Evolutionary conservation across 2,113 vertebrate genomes (phyloP).

Genomic region (Pelusios castaneus): DNA sequence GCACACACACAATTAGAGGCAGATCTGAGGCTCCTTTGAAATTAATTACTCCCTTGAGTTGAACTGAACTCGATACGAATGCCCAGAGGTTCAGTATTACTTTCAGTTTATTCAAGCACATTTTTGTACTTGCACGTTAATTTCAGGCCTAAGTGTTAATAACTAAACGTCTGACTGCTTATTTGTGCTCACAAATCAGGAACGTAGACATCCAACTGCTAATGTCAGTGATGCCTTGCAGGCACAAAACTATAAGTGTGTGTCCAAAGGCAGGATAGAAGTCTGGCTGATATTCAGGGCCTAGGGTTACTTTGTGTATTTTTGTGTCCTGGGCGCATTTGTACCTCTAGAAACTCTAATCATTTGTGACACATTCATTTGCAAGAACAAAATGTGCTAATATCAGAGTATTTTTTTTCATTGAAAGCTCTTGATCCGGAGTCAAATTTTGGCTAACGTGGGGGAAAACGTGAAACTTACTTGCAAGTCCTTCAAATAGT

Average conservation of each 20-base stretch:
- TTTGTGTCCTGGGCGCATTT: neutral
- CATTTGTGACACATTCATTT: neutral
- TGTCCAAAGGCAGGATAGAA: neutral
- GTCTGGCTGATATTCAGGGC: neutral
- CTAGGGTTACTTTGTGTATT: neutral
- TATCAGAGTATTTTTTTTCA: neutral
- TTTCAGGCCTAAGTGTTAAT: neutral
- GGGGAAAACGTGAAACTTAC: neutral
- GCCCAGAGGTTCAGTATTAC: accelerated
- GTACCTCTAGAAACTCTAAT: neutral
- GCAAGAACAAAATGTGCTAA: neutral
- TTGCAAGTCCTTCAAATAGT: neutral
- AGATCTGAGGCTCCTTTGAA: neutral
- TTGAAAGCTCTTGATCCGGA: neutral
- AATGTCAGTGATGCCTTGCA: too few species aligned
- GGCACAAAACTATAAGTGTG: neutral
- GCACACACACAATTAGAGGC: neutral
- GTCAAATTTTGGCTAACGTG: neutral
- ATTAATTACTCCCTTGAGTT: neutral
- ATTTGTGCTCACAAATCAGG: neutral
- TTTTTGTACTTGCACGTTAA: neutral
- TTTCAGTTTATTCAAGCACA: neutral
- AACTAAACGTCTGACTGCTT: neutral
- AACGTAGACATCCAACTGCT: neutral
- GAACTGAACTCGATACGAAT: neutral